Conservation (phyloP, 2,797 vertebrate genomes). For the Cyclura pinguis region DNA sequence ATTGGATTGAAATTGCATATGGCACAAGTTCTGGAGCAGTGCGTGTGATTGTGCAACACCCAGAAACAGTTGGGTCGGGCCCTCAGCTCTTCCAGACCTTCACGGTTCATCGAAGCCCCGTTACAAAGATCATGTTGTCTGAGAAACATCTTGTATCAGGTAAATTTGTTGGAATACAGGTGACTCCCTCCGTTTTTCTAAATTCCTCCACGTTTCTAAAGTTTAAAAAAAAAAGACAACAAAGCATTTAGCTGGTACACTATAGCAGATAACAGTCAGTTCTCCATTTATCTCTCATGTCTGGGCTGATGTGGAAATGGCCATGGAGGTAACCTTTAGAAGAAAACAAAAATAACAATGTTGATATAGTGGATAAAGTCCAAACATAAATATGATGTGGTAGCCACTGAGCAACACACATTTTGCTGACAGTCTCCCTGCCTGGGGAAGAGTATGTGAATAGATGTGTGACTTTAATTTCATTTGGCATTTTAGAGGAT, state of each 20-base stretch:
- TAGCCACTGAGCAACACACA: not conserved
- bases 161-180: constrained; percentile 62
- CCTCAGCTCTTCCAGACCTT: constrained; percentile 98
- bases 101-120: constrained; percentile 95
- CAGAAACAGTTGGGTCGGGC: constrained; percentile 95
- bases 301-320: not conserved
- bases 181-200: not conserved
- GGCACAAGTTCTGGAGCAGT: constrained; percentile 97
- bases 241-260: not conserved
- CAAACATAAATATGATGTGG: not conserved
- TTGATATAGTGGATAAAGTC: not conserved
- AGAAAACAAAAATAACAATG: not conserved
- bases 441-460: too few species aligned
- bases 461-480: too few species aligned
- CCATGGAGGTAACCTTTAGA: not conserved
- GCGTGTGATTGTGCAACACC: constrained; percentile 95
- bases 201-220: not conserved
- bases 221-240: not conserved
- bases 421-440: not conserved
- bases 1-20: constrained; percentile 98
- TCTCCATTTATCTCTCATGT: not conserved
- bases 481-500: not conserved
- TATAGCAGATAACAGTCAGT: not conserved
- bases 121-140: constrained; percentile 97
- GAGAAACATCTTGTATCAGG: constrained; percentile 98